Base-by-base conservation (phyloP, 1,140 invertebrate genomes). In the Zaprionus inermis region DNA sequence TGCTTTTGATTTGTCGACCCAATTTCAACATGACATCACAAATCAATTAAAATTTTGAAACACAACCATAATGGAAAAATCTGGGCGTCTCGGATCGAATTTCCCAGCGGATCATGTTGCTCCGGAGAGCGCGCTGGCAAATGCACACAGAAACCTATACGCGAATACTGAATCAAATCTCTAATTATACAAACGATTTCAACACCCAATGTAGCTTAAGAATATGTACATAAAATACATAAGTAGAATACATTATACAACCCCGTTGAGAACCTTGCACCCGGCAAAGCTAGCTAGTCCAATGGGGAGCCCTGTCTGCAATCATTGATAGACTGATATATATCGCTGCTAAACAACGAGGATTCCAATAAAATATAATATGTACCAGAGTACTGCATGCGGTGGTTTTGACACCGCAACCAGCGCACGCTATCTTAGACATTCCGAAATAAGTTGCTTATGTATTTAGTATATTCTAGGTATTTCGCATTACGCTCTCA, bases 21-120 rank as follows among this genome's bases (percentile, higher is more conserved):
- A 77, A 64, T 69, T 78, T 89, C 80, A 81, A 86, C 83, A 86
- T 85, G 46, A 63, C 79, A 80, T 77, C 41, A 64, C 83, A 52
- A n/a, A 49, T 51, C 75, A 32, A 49, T 49, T 49, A 20, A 5
- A 49, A 44, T 44, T 44, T 44, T 44, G n/a, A 44, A 44, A 16
- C 38, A 36, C 12, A 41, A 41, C 38, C 11, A n/a, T 12, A 68
- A 20, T 55, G 28, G 16, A 76, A 32, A 3, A 64, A 3, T 22
- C 41, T 34, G 57, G 63, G 30, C 30, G 10, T 52, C 64, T 69
- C 7, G 7, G 69, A 57, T 65, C 28, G 11, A 61, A 20, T 38
- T 20, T 14, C 11, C 24, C 30, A 5, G 10, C 16, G 18, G 9
- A 46, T 20, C 18, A 20, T 46, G 18, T 46, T 20, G 20, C 44